Conservation (phyloP, 2,888 invertebrate genomes). For the Folsomia manolachei region DNA sequence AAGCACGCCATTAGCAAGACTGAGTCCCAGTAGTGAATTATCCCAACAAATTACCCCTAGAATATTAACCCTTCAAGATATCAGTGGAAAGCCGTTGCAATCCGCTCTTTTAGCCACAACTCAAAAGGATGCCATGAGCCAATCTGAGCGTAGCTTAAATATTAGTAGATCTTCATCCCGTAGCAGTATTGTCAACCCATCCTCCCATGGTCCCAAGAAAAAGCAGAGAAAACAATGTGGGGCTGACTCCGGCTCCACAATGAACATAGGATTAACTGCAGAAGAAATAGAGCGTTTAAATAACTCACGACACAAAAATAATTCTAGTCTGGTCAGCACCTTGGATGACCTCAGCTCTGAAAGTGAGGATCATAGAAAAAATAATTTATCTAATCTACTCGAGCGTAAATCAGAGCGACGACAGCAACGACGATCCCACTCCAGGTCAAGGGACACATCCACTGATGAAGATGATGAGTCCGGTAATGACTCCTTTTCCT, state of each 20-base stretch:
- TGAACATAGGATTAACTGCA: constrained; percentile 78
- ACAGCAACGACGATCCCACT: constrained; percentile 24
- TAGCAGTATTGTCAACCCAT: constrained; percentile 53
- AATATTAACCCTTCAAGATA: constrained; percentile 88
- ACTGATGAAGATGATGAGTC: constrained; percentile 70
- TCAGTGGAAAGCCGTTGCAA: constrained; percentile 87
- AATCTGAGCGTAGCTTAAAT: constrained; percentile 85
- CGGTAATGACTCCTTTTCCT: constrained; percentile 94
- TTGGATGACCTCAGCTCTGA: constrained; percentile 89
- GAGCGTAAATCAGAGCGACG: constrained; percentile 37
- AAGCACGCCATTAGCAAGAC: constrained; percentile 82
- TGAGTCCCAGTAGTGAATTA: constrained; percentile 88
- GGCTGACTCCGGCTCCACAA: constrained; percentile 61
- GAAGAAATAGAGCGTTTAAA: constrained; percentile 84
- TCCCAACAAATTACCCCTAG: constrained; percentile 84
- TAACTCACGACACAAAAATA: constrained; percentile 74
- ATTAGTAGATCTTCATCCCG: constrained; percentile 72
- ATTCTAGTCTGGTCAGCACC: constrained; percentile 86
- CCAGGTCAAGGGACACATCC: constrained; percentile 46
- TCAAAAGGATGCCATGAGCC: constrained; percentile 80
- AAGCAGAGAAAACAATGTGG: constrained; percentile 54
- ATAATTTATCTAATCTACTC: constrained; percentile 56
- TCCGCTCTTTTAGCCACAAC: constrained; percentile 84
- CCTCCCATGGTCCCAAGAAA: constrained; percentile 52
- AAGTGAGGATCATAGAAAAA: constrained; percentile 52